phyloP scores from a whole-genome alignment of 2,888 invertebrate species.

The Synergus laeviventris region DNA sequence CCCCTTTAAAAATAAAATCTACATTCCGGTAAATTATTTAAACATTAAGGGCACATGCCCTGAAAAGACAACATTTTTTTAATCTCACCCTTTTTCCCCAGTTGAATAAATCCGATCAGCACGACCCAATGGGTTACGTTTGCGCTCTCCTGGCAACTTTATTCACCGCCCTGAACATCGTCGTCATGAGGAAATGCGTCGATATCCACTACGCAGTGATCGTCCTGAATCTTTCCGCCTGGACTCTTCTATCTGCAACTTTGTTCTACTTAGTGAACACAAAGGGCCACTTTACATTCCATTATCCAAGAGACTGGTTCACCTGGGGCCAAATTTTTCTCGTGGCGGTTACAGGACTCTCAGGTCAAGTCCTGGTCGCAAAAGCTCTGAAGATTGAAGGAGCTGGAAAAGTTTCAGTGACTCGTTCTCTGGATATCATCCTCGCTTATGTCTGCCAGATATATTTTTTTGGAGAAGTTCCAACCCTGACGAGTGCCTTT shows the following conservation, averaged over 20 bases:
- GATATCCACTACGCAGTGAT: constrained; percentile 76
- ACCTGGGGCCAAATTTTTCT: constrained; percentile 69
- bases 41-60: too few species aligned
- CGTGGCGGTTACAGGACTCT: constrained; percentile 72
- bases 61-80: too few species aligned
- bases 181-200: constrained; percentile 76
- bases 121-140: constrained; percentile 74
- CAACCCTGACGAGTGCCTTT: constrained; percentile 71
- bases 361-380: constrained; percentile 75
- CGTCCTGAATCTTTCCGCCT: constrained; percentile 74
- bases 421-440: constrained; percentile 76
- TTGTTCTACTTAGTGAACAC: constrained; percentile 67
- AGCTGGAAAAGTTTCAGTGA: constrained; percentile 76
- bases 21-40: neutral
- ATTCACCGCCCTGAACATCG: constrained; percentile 76
- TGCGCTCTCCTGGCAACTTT: constrained; percentile 75
- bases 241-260: constrained; percentile 72
- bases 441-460: constrained; percentile 76
- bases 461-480: constrained; percentile 74
- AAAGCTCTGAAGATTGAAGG: constrained; percentile 76
- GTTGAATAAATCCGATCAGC: constrained; percentile 64
- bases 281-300: constrained; percentile 51
- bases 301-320: constrained; percentile 64
- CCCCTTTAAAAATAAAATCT: neutral
- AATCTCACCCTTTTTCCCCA: constrained; percentile 51